Evolutionary conservation across 2,888 invertebrate genomes (phyloP), one percentile per base, ranked within the genome.

Genomic region (Axea sp.): DNA sequence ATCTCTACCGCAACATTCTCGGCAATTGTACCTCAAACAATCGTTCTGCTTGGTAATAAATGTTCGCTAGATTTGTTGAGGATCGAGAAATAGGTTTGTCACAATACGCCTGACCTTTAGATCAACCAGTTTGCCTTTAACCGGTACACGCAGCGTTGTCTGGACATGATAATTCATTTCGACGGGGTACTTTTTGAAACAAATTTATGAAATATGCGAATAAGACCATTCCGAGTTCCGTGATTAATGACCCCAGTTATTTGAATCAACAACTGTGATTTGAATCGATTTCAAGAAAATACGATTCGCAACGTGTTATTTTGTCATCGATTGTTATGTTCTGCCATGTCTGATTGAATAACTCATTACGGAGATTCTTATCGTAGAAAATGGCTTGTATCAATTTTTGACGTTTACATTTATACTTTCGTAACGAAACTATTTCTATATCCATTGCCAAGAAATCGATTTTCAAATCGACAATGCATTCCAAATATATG

Each of bases 51-150:
- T 55, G 35, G 55, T 49, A 57, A 71, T 71, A 71, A 71, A 55
- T 57, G 71, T 64, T 53, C 12, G 39, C 2, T 31, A 55, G 55
- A 55, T 69, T 64, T 64, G 64, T 30, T 35, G 51, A 24, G 49
- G 43, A 64, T 72, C 47, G 62, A 71, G 53, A 43, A 62, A 53
- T 68, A 53, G 64, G 68, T 49, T 68, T 68, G 73, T 74, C 73
- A 68, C 57, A 67, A 57, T 62, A 39, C 43, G 41, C 3, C 64
- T 74, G 68, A 74, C 74, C 74, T 74, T 59, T 69, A 31, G 47
- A 31, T 37, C 37, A 60, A 69, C 74, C 69, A 74, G 74, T 74
- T 74, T 74, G 64, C 59, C 51, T 69, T 59, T 68, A 68, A 33
- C 37, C 43, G 37, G 51, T 41, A 62, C 55, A 51, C 60, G 22